These are phyloP conservation scores for Temnothorax nylanderi DNA, from an alignment of 1,140 invertebrate species.

Conservation along the genomic window DNA sequence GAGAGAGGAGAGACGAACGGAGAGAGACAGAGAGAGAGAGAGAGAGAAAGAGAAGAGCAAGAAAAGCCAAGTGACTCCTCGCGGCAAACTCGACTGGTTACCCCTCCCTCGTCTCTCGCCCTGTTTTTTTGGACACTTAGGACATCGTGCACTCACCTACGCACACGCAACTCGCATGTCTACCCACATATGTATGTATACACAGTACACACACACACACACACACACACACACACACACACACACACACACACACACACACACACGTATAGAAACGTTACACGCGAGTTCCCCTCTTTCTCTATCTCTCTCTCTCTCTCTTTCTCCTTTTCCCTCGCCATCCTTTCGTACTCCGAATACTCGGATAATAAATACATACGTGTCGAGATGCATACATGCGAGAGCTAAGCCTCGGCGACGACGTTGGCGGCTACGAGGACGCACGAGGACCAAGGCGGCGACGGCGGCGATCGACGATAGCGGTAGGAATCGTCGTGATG, in stretches of 20 bases:
- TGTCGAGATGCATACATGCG: constrained; percentile 63
- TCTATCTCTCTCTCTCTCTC: background rate
- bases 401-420: constrained; percentile 48
- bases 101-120: background rate
- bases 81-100: constrained; percentile 31
- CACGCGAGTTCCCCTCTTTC: background rate
- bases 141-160: constrained; percentile 57
- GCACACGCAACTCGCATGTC: constrained; percentile 33
- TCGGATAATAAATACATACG: constrained; percentile 44
- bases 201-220: background rate
- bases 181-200: background rate
- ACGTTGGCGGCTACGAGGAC: constrained; percentile 56
- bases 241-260: background rate
- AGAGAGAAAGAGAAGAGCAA: background rate
- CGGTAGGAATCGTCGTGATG: background rate
- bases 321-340: background rate
- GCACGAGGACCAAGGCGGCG: constrained; percentile 26
- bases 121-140: constrained; percentile 66
- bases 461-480: background rate
- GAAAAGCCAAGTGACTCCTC: constrained; percentile 47
- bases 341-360: background rate
- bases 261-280: constrained; percentile 20
- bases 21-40: background rate
- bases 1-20: constrained; percentile 1
- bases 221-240: background rate